Conservation (phyloP, 1,140 invertebrate genomes). For the Chionoecetes opilio region DNA sequence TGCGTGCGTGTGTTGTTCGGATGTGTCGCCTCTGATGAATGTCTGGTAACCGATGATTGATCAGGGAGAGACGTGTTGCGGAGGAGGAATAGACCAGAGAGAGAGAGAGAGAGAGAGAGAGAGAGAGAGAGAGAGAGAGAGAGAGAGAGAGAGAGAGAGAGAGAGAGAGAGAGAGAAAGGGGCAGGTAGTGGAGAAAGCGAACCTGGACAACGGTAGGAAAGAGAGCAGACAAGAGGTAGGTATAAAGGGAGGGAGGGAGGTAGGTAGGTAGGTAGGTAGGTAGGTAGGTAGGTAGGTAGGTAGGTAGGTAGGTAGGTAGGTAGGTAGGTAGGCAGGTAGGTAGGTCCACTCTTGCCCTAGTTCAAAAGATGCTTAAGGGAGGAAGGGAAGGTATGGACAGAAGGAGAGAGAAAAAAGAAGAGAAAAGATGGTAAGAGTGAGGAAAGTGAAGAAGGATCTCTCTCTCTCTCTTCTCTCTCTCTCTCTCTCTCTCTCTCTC, state of each 20-base stretch:
- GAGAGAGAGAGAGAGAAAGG: neutral
- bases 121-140: constrained; percentile 19
- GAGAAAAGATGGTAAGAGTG: neutral
- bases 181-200: no score
- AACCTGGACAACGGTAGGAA: no score
- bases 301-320: no score
- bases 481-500: neutral
- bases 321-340: no score
- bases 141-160: constrained; percentile 54
- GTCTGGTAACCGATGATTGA: constrained; percentile 35
- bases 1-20: constrained; percentile 13
- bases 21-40: constrained; percentile 59
- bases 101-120: neutral
- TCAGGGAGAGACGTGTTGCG: constrained; percentile 20
- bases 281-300: no score
- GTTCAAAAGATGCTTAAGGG: neutral
- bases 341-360: no score
- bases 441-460: neutral
- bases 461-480: neutral
- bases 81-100: neutral
- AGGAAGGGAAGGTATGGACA: neutral
- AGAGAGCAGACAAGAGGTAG: neutral
- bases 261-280: no score
- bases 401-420: neutral
- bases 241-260: no score